These are phyloP conservation scores for Tryphoninae sp. DNA, from an alignment of 2,888 invertebrate species.

Conservation along the genomic window DNA sequence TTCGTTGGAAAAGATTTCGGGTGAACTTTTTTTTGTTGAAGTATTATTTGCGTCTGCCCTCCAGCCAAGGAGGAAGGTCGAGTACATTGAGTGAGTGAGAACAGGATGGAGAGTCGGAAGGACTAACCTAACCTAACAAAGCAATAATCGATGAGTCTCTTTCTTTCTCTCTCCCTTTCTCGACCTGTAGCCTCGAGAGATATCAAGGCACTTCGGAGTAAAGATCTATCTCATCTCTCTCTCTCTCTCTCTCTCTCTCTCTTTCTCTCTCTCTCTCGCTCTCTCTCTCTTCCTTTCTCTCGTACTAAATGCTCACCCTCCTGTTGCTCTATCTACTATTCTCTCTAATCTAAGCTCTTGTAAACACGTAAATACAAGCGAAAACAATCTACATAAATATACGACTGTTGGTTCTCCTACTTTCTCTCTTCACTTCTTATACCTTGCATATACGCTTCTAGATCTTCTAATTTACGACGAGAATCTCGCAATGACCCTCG, in stretches of 20 bases:
- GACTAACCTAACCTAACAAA: constrained; percentile 64
- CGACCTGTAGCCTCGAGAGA: constrained; percentile 20
- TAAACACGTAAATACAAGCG: constrained; percentile 8
- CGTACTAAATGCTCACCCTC: constrained; percentile 25
- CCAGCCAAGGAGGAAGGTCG: constrained; percentile 18
- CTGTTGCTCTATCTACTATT: constrained; percentile 42
- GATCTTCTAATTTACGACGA: constrained; percentile 14
- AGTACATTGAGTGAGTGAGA: not conserved
- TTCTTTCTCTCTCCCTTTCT: not conserved
- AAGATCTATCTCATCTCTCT: constrained; percentile 24
- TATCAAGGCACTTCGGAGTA: constrained; percentile 27
- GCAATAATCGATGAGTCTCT: constrained; percentile 53
- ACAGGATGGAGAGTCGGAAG: constrained; percentile 42
- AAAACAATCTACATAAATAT: not conserved
- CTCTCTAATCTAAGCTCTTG: constrained; percentile 30
- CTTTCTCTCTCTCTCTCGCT: constrained; percentile 23
- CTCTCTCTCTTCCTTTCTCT: constrained; percentile 23
- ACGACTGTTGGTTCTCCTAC: no score
- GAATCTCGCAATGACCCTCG: not conserved
- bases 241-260: not conserved
- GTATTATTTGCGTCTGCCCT: not conserved
- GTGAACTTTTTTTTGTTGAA: not conserved
- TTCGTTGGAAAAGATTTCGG: not conserved
- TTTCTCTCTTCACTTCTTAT: not conserved
- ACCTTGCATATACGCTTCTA: not conserved